Conservation (phyloP, 2,797 vertebrate genomes). For the Microctenopoma stevenorrisi region DNA sequence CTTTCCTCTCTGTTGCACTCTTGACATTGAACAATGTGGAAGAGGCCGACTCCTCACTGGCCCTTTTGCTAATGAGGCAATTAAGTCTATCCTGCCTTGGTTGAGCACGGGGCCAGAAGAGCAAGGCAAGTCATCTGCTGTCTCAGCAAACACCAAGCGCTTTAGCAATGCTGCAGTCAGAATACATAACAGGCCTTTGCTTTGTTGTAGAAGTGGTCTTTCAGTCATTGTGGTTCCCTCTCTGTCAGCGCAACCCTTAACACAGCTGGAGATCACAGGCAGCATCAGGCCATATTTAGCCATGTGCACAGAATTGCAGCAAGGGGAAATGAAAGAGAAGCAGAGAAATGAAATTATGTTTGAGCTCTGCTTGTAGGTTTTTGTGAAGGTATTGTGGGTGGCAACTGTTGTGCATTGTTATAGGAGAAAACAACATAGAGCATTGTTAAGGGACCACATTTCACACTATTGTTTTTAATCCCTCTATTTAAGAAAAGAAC, state of each 20-base stretch:
- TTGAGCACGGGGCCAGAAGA: slow-evolving; percentile 68
- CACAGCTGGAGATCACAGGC: slow-evolving; percentile 60
- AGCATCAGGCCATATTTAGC: slow-evolving; percentile 35
- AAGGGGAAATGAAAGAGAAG: slow-evolving; percentile 48
- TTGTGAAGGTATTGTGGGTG: slow-evolving; percentile 10
- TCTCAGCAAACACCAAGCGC: slow-evolving; percentile 81
- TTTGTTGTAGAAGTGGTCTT: slow-evolving; percentile 37
- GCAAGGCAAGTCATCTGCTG: slow-evolving; percentile 78
- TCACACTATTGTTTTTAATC: background rate
- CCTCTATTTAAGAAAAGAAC: slow-evolving; percentile 1
- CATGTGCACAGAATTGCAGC: slow-evolving; percentile 36
- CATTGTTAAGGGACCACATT: slow-evolving; percentile 5
- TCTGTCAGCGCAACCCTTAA: slow-evolving; percentile 38
- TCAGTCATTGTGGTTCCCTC: slow-evolving; percentile 28
- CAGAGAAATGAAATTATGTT: slow-evolving; percentile 30
- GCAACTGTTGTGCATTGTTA: slow-evolving; percentile 9
- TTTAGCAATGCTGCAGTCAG: slow-evolving; percentile 57
- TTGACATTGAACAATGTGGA: slow-evolving; percentile 84
- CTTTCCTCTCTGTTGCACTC: slow-evolving; percentile 81
- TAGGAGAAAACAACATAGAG: slow-evolving; percentile 1
- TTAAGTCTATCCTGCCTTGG: slow-evolving; percentile 80
- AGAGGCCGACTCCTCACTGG: slow-evolving; percentile 70
- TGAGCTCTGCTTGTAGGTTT: slow-evolving; percentile 13
- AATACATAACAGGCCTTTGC: slow-evolving; percentile 59
- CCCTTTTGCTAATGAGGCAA: slow-evolving; percentile 85